Percentiles rank a stretch among this genome's conserved stretches.
These are phyloP conservation scores for Okapia johnstoni DNA, from an alignment of 2,113 vertebrate genomes.

Conservation along the genomic window DNA sequence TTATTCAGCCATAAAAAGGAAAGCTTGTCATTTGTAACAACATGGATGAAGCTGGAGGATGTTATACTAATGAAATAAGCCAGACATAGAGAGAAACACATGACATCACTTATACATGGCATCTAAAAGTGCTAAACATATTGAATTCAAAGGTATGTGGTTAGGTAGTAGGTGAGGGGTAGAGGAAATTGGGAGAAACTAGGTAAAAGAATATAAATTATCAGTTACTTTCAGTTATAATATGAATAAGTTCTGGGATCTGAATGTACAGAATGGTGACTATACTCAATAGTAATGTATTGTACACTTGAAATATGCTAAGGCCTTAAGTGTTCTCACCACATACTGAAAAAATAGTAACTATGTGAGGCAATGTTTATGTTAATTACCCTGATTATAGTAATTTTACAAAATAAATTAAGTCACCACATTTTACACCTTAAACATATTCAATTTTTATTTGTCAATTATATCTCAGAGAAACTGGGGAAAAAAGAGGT, in stretches of 20 bases:
- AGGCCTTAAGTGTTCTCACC: not conserved
- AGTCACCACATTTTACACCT: not conserved
- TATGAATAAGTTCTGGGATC: not conserved
- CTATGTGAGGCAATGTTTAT: not conserved
- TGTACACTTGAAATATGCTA: not conserved
- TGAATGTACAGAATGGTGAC: not conserved
- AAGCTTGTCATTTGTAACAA: not conserved
- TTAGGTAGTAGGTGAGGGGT: not conserved
- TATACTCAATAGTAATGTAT: not conserved
- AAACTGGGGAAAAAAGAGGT: not conserved
- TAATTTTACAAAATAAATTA: not conserved
- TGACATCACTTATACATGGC: not conserved
- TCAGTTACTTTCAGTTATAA: not conserved
- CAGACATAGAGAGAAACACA: not conserved
- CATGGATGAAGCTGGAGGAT: not conserved
- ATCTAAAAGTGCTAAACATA: not conserved
- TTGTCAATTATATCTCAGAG: not conserved
- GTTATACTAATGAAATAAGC: not conserved
- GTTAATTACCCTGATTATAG: not conserved
- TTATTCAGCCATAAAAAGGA: not conserved
- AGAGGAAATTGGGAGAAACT: not conserved
- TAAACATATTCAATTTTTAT: not conserved
- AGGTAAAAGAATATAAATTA: not conserved
- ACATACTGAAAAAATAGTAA: not conserved
- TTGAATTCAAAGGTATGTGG: not conserved